phyloP scores from a whole-genome alignment of 37 sponge, comb jelly and placozoan species.

The Ianthella basta region DNA sequence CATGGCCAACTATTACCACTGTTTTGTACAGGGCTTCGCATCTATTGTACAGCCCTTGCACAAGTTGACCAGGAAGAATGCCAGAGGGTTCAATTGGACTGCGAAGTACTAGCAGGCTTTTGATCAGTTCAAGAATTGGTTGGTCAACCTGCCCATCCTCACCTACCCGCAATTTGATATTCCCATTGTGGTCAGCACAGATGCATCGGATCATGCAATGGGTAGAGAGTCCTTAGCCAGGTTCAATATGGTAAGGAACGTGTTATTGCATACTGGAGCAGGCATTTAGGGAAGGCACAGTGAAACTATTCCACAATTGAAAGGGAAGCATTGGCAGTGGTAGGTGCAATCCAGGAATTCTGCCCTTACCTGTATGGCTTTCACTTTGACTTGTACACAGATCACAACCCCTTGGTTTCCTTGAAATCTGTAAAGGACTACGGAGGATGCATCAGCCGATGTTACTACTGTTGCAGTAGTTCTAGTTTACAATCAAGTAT shows the following conservation, averaged over 20 bases:
- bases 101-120: constrained; percentile 44
- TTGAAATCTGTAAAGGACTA: constrained; percentile 50
- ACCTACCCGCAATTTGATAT: constrained; percentile 33
- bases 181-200: constrained; percentile 53
- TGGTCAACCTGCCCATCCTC: constrained; percentile 37
- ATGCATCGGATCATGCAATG: constrained; percentile 51
- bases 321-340: constrained; percentile 56
- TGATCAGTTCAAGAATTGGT: constrained; percentile 38
- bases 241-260: constrained; percentile 33
- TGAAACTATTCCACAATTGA: constrained; percentile 55
- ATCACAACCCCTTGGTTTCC: constrained; percentile 60
- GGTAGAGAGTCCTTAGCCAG: constrained; percentile 57
- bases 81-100: constrained; percentile 35
- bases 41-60: constrained; percentile 39
- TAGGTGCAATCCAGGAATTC: constrained; percentile 64
- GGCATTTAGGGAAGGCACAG: constrained; percentile 49
- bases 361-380: constrained; percentile 63
- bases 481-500: constrained; percentile 31
- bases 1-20: constrained; percentile 44
- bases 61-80: constrained; percentile 41
- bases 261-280: constrained; percentile 56
- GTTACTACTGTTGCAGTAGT: constrained; percentile 52
- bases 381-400: constrained; percentile 48
- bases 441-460: constrained; percentile 52
- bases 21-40: constrained; percentile 46